These are phyloP conservation scores for Mirounga angustirostris DNA, from an alignment of 2,113 vertebrate genomes.

Conservation along the genomic window DNA sequence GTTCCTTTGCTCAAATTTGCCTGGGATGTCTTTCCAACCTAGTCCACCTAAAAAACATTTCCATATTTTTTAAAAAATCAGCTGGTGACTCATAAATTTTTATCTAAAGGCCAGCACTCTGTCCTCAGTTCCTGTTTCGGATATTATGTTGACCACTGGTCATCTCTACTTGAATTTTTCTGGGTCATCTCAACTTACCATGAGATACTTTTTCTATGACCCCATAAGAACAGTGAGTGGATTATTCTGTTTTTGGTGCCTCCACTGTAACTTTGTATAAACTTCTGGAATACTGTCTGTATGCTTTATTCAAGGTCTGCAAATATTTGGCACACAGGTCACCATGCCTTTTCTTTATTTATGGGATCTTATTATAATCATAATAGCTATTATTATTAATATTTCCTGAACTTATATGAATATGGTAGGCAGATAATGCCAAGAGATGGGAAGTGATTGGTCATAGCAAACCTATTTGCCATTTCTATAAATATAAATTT, in stretches of 20 bases:
- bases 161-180: neutral
- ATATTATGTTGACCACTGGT: neutral
- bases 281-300: neutral
- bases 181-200: neutral
- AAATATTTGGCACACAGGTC: neutral
- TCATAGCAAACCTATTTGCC: neutral
- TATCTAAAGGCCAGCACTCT: neutral
- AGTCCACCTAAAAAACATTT: neutral
- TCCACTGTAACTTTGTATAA: neutral
- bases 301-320: neutral
- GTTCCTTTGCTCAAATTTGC: neutral
- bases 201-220: neutral
- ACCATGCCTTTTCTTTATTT: neutral
- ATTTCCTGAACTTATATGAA: neutral
- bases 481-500: neutral
- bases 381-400: neutral
- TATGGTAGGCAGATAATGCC: neutral
- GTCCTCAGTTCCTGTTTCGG: neutral
- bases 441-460: neutral
- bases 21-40: neutral
- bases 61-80: neutral
- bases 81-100: neutral
- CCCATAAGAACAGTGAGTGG: neutral
- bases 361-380: neutral
- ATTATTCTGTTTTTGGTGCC: neutral